Evolutionary conservation across 2,797 vertebrate species (phyloP), one percentile per base, ranked within the genome.

Genomic region (Acanthurus tractus): DNA sequence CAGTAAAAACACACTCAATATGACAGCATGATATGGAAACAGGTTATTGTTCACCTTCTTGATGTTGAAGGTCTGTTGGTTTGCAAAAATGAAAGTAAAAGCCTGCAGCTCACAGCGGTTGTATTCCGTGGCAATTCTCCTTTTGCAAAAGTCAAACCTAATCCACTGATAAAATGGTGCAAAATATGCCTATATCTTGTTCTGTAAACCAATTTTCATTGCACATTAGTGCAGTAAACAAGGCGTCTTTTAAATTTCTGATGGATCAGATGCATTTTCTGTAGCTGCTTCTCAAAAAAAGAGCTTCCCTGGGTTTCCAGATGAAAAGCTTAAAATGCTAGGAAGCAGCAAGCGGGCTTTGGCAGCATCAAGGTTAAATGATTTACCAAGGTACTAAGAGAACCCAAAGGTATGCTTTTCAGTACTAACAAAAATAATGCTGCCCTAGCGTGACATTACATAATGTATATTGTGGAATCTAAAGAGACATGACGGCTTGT

Each of bases 101-200:
- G 5, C 18, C 25, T 52, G 8, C 36, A 58, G 40, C 6, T 52
- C 23, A 59, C 63, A 57, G 20, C 0, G 22, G 53, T 15, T 38
- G 12, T 8, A 20, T 45, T 52, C 25, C 13, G 45, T 36, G 20
- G 38, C 49, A 34, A 52, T 38, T 14, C 5, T 13, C 4, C 6
- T 53, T 79, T 54, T 23, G 40, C 29, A 77, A 59, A 46, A 64
- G 55, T 71, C 29, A 68, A 62, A 76, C 17, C 15, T 1, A 54
- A 36, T 52, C 34, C 4, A 8, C 6, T 12, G 55, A 69, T 11
- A 40, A 29, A 49, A 25, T 8, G 23, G 1, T 2, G 23, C 40
- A 40, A 4, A 56, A 20, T 38, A 23, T 38, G 20, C 44, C 23
- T 36, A 40, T n/a, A 46, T 22, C n/a, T n/a, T 52, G 11, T 22